phyloP scores from a whole-genome alignment of 2,888 invertebrate genomes.

The Pseudolycoriella hygida region DNA sequence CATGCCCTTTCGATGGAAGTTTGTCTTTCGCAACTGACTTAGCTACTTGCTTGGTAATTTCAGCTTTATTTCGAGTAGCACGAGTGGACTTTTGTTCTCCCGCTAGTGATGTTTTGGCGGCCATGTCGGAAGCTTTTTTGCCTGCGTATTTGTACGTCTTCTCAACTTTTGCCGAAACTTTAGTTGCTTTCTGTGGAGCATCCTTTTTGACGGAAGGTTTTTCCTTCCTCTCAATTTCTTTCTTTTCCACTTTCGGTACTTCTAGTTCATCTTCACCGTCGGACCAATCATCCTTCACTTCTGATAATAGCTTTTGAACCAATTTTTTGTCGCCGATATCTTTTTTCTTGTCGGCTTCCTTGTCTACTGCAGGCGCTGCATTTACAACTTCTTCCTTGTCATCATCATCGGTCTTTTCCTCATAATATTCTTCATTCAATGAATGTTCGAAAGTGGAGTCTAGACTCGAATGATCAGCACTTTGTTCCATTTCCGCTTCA shows the following conservation, averaged over 20 bases:
- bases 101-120: no score
- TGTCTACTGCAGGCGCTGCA: conserved; percentile 17
- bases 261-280: conserved; percentile 8
- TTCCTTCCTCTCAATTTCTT: conserved; percentile 13
- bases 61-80: no score
- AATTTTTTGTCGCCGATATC: conserved; percentile 13
- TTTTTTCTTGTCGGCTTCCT: conserved; percentile 27
- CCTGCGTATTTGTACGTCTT: no score
- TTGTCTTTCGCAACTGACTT: no score
- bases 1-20: no score
- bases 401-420: conserved; percentile 14
- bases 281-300: conserved; percentile 26
- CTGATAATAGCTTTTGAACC: background rate
- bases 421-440: background rate
- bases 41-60: no score
- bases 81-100: no score
- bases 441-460: background rate
- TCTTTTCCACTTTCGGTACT: conserved; percentile 9
- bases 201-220: no score
- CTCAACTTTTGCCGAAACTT: no score
- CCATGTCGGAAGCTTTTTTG: no score
- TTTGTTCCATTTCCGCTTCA: conserved; percentile 3
- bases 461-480: conserved; percentile 3
- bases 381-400: conserved; percentile 24
- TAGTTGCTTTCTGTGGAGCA: no score